Evolutionary conservation across 2,888 invertebrate species (phyloP), one percentile per base, ranked within the genome.

Genomic region (Stegophylla sp.): DNA sequence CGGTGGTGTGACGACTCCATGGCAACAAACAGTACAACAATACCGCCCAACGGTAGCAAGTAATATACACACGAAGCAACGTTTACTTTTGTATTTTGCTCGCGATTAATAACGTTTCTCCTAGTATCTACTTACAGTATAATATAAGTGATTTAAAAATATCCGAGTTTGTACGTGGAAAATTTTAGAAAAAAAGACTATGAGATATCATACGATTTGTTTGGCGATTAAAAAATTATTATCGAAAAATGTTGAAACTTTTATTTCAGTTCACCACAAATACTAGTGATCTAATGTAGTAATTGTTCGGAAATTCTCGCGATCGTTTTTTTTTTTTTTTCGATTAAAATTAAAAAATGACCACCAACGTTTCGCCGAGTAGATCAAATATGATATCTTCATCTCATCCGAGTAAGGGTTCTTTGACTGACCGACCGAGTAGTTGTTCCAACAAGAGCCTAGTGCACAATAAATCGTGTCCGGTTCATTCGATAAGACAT

Each of bases 1-100:
- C 17, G 23, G 61, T 1, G 12, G 63, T 63, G 48, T 63, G 43
- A 43, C 51, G 79, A 48, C 12, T 71, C 79, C 61, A 79, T 79
- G 79, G 79, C 67, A 79, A 79, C 79, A 79, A 79, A 79, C 79
- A 79, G 45, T 71, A 79, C 79, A 79, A 79, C 79, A 79, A 79
- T 79, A 71, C 45, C 69, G 23, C 67, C 61, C 79, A 51, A 59
- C 26, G 69, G 48, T n/a, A n/a, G n/a, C n/a, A n/a, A n/a, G n/a
- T n/a, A n/a, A n/a, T n/a, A n/a, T n/a, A n/a, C 48, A 53, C 51
- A 51, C 2, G 48, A 61, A 41, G 28, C 69, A 61, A 71, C 69
- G 28, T 71, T 51, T 64, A 77, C 56, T 67, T 77, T 77, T 67
- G 45, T 67, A 59, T 67, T 67, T 76, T 43, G 23, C 28, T 53